Evolutionary conservation across 2,888 invertebrate genomes (phyloP), one percentile per base, ranked within the genome.

Genomic region (Agrypnus murinus): DNA sequence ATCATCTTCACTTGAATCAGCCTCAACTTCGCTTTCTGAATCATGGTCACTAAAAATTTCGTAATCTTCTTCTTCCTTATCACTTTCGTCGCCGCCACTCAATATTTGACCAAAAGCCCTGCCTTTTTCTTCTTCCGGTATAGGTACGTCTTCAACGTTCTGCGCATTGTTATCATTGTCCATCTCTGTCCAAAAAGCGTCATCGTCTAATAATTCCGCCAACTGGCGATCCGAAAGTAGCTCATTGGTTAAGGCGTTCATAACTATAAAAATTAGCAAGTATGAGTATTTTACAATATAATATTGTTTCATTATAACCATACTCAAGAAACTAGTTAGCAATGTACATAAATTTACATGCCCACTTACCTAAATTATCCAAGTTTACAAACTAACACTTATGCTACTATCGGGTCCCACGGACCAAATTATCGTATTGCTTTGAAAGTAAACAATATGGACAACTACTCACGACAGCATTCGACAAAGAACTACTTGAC

Each of bases 21-120:
- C n/a, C n/a, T n/a, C n/a, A n/a, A n/a, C n/a, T 36, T 36, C 36
- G 10, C 36, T 10, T 36, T 36, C 36, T 36, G 36, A 36, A 36
- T 36, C 36, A 36, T 36, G 36, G 7, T 36, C 36, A 36, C 36
- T 36, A 36, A 36, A 36, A 8, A 36, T 36, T 36, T 36, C 36
- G 36, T 36, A 9, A 36, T 36, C 36, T 36, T 36, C 9, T 36
- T 36, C 36, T 8, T 36, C 36, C n/a, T n/a, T n/a, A n/a, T n/a
- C n/a, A n/a, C n/a, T n/a, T n/a, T 36, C 7, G 10, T 36, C 36
- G 36, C 36, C 9, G 7, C 7, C 9, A 36, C 36, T 10, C 9
- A 36, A 36, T 36, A 36, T 36, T 36, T 36, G 7, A 9, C 36
- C n/a, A n/a, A n/a, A n/a, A n/a, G n/a, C n/a, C n/a, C n/a, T n/a